Conservation (phyloP, 1,140 invertebrate genomes). For the Protaetia brevitarsis region DNA sequence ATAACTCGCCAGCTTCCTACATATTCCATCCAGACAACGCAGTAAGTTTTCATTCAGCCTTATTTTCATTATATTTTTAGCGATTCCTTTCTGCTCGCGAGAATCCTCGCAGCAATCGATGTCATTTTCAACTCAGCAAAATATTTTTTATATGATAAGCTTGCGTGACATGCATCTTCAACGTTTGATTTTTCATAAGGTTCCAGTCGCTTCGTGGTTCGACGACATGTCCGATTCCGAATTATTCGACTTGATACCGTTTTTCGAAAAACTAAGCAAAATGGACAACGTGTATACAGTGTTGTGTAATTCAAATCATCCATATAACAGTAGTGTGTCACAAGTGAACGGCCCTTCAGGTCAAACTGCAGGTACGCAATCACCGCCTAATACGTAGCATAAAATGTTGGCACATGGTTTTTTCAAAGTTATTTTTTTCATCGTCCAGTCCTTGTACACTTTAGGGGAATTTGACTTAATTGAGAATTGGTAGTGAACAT, state of each 20-base stretch:
- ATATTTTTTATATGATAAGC: too few relatives aligned
- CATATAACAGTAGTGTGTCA: constrained; percentile 57
- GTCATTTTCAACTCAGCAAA: too few relatives aligned
- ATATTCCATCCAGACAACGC: constrained; percentile 99
- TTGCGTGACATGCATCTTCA: too few relatives aligned
- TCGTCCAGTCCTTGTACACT: constrained; percentile 24
- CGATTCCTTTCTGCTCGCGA: too few relatives aligned
- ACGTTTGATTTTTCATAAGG: constrained; percentile 61
- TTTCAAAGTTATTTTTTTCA: constrained; percentile 25
- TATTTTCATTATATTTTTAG: neutral
- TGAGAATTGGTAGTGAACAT: constrained; percentile 13
- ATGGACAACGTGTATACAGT: constrained; percentile 92
- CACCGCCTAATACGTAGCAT: constrained; percentile 39
- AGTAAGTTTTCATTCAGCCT: constrained; percentile 64
- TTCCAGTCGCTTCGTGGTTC: constrained; percentile 96
- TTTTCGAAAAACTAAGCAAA: constrained; percentile 92
- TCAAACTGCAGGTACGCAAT: constrained; percentile 25
- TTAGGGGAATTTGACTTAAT: constrained; percentile 26
- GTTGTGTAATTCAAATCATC: constrained; percentile 84
- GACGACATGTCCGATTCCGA: constrained; percentile 96
- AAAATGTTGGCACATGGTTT: constrained; percentile 26
- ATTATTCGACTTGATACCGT: constrained; percentile 90
- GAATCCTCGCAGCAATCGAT: too few relatives aligned
- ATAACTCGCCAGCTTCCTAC: constrained; percentile 99
- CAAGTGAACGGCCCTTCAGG: constrained; percentile 38